Conservation (phyloP, 2,113 vertebrate genomes). For the Atractosteus spatula region DNA sequence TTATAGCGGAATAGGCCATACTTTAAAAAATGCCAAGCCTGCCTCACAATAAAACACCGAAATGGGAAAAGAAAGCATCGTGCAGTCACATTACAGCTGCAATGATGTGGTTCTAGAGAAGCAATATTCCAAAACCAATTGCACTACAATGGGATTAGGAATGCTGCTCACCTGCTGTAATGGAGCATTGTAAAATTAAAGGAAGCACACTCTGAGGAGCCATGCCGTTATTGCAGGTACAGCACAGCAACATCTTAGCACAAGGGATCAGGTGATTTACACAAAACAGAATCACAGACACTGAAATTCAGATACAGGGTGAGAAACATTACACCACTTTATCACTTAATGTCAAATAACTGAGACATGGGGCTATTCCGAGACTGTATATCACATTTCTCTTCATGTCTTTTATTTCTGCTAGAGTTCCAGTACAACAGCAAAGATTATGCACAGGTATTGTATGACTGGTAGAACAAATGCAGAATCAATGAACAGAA, state of each 20-base stretch:
- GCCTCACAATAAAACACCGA: slow-evolving; percentile 6
- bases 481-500: no score
- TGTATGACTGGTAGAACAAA: no score
- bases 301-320: not conserved
- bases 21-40: slow-evolving; percentile 16
- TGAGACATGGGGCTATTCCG: not conserved
- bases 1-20: slow-evolving; percentile 12
- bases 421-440: no score
- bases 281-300: not conserved
- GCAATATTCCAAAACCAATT: slow-evolving; percentile 23
- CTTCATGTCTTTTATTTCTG: no score
- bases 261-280: not conserved
- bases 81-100: slow-evolving; percentile 10
- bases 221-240: not conserved
- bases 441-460: no score
- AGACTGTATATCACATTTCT: not conserved
- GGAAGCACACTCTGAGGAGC: slow-evolving; percentile 10
- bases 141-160: slow-evolving; percentile 19
- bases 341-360: no score
- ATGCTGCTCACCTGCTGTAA: not conserved
- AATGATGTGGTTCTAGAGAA: slow-evolving; percentile 1
- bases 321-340: no score
- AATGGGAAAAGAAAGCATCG: slow-evolving; percentile 1
- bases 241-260: no score
- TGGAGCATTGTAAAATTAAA: slow-evolving; percentile 13